Evolutionary conservation across 2,113 vertebrate species (phyloP), one percentile per base, ranked within the genome.

Genomic region (Chionomys nivalis): DNA sequence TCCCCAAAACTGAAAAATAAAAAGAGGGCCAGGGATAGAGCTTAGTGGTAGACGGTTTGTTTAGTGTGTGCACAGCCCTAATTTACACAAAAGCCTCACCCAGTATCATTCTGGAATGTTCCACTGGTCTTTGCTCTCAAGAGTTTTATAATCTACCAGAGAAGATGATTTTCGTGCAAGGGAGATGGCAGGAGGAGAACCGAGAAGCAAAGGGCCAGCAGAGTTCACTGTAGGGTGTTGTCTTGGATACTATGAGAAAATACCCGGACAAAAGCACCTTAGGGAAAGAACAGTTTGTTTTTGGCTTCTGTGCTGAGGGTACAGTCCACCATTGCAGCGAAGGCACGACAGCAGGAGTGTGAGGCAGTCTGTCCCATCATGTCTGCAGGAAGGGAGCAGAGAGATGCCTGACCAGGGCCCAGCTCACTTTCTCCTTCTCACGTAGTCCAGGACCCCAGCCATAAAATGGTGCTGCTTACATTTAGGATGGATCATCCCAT

Each of bases 91-190:
- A 72, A 70, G 55, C 33, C 75, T 70, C 14, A 26, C 24, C n/a
- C 47, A 24, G 44, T n/a, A 75, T 68, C 63, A 66, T 61, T 85
- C n/a, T 58, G 42, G 26, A 44, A 55, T 77, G 49, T 31, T 58
- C 83, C 17, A 77, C 66, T 70, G 13, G 33, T 33, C 58, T 94
- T 93, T 87, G n/a, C 17, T 58, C 52, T 94, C 42, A 76, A 61
- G 33, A 95, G 91, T 49, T 76, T 5, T 88, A 55, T 55, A 63
- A 44, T 66, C 83, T 95, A 36, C 89, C n/a, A 89, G 47, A 42
- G 79, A 77, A 16, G 52, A 73, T 72, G 33, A 65, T 42, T 55
- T 73, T n/a, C 33, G 26, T 61, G 70, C 39, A 55, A 68, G 24
- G 19, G 23, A 49, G n/a, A 39, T 68, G 17, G 36, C 47, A 52